These are phyloP conservation scores for Lophochroa leadbeateri DNA, from an alignment of 2,113 vertebrate species.

Conservation along the genomic window DNA sequence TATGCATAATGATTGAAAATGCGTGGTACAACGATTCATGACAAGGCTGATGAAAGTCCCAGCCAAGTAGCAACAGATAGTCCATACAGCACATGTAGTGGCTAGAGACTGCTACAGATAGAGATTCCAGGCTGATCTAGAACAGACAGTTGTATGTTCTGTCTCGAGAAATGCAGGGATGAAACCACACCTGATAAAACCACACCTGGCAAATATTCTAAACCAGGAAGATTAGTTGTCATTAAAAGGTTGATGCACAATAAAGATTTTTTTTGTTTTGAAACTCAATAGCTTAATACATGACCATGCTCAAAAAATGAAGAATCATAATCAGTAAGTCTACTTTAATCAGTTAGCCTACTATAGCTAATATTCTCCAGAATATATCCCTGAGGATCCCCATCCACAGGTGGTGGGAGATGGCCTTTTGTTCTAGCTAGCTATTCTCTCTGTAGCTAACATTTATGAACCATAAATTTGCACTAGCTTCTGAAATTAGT, in stretches of 20 bases:
- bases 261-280: background rate
- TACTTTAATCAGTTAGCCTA: background rate
- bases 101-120: background rate
- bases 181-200: background rate
- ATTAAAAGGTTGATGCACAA: background rate
- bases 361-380: background rate
- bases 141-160: background rate
- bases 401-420: background rate
- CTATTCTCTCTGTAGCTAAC: background rate
- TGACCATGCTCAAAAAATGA: background rate
- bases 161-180: background rate
- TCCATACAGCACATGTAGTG: background rate
- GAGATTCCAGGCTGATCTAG: background rate
- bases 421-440: background rate
- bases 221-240: background rate
- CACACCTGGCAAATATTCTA: background rate
- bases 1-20: background rate
- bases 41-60: background rate
- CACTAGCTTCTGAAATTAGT: background rate
- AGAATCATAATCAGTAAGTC: background rate
- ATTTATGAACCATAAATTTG: background rate
- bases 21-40: background rate
- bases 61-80: background rate
- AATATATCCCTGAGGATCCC: background rate
- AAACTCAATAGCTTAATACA: background rate